These are phyloP conservation scores for Gila robusta DNA, from an alignment of 2,797 vertebrate species.

Conservation along the genomic window DNA sequence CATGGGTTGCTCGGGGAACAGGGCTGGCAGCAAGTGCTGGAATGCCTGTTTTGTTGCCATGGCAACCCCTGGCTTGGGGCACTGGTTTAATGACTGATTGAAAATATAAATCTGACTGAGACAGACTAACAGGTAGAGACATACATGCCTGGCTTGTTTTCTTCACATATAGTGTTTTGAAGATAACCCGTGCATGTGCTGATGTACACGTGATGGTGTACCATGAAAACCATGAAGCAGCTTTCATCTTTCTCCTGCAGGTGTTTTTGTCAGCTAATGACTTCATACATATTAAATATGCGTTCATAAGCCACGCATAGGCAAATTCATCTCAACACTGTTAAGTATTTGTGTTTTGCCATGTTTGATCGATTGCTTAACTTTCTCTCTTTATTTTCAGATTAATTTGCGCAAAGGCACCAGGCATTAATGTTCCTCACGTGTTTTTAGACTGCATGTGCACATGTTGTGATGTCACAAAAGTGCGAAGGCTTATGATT, in stretches of 20 bases:
- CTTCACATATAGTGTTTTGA: background rate
- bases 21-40: slow-evolving; percentile 48
- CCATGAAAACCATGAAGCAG: background rate
- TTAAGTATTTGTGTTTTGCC: background rate
- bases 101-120: slow-evolving; percentile 39
- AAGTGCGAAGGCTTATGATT: background rate
- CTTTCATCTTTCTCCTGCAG: slow-evolving; percentile 34
- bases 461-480: background rate
- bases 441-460: slow-evolving; percentile 9
- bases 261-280: slow-evolving; percentile 33
- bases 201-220: slow-evolving; percentile 1
- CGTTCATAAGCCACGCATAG: background rate
- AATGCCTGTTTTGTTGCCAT: slow-evolving; percentile 78
- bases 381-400: background rate
- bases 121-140: background rate
- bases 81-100: slow-evolving; percentile 42
- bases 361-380: slow-evolving; percentile 14
- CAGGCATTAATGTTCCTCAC: slow-evolving; percentile 3
- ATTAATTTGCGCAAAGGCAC: background rate
- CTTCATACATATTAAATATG: slow-evolving; percentile 46
- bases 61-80: slow-evolving; percentile 76
- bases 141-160: slow-evolving; percentile 15
- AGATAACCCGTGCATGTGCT: background rate
- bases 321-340: background rate
- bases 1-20: slow-evolving; percentile 49